phyloP scores from a whole-genome alignment of 1,140 invertebrate species.

The Danaus plexippus region DNA sequence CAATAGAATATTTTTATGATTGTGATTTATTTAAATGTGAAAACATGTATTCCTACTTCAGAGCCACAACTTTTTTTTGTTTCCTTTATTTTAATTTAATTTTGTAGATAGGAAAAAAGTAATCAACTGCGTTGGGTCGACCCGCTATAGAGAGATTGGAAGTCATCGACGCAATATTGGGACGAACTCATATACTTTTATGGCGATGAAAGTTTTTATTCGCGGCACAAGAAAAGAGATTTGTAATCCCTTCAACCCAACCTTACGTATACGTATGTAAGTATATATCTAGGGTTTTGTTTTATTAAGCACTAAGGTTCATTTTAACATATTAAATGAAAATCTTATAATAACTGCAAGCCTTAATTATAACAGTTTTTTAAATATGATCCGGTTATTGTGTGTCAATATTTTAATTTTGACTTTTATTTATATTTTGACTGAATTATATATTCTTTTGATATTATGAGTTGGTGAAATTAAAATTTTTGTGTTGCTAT shows the following conservation, averaged over 20 bases:
- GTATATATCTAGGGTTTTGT: too few species aligned
- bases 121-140: constrained; percentile 62
- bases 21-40: neutral
- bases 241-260: constrained; percentile 32
- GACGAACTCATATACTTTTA: constrained; percentile 68
- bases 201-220: constrained; percentile 61
- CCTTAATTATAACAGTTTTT: too few species aligned
- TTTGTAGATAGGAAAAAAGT: constrained; percentile 64
- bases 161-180: constrained; percentile 65
- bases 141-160: constrained; percentile 62
- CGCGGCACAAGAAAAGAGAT: constrained; percentile 52
- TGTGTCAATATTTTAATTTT: too few species aligned
- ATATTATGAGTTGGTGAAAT: too few species aligned
- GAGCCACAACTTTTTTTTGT: constrained; percentile 53
- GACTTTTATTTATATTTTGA: too few species aligned
- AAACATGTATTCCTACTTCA: constrained; percentile 23
- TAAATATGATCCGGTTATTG: too few species aligned
- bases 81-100: constrained; percentile 67
- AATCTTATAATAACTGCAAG: too few species aligned
- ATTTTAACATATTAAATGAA: too few species aligned
- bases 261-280: too few species aligned
- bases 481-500: too few species aligned
- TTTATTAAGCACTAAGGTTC: too few species aligned
- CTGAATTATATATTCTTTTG: too few species aligned
- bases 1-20: neutral